phyloP scores from a whole-genome alignment of 1,140 invertebrate species.

The Patella vulgata region DNA sequence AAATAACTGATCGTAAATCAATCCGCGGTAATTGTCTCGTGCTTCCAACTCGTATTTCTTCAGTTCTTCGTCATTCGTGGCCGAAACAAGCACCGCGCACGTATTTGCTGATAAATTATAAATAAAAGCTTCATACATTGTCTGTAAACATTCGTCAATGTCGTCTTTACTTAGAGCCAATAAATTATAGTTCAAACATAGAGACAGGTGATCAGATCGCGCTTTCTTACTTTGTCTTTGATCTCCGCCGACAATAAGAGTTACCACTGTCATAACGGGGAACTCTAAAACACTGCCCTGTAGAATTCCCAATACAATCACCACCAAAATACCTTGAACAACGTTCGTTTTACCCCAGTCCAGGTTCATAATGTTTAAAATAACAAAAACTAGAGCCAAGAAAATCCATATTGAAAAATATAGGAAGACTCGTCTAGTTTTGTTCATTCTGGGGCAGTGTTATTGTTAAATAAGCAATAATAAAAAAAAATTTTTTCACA shows the following conservation, averaged over 20 bases:
- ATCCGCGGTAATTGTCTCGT: constrained; percentile 43
- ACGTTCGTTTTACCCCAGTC: constrained; percentile 50
- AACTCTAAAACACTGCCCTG: constrained; percentile 57
- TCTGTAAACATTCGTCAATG: constrained; percentile 53
- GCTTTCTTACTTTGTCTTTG: constrained; percentile 29
- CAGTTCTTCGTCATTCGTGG: constrained; percentile 45
- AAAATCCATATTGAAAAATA: constrained; percentile 52
- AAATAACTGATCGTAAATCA: constrained; percentile 52
- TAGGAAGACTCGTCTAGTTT: constrained; percentile 31
- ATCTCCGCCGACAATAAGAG: constrained; percentile 49
- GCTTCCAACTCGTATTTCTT: constrained; percentile 51
- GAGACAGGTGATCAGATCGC: constrained; percentile 35
- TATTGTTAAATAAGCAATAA: too few species aligned
- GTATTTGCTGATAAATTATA: constrained; percentile 51
- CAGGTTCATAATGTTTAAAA: constrained; percentile 52
- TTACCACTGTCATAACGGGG: constrained; percentile 50
- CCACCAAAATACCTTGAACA: constrained; percentile 42
- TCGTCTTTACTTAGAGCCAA: constrained; percentile 52
- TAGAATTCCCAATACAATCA: constrained; percentile 47
- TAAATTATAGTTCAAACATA: constrained; percentile 58
- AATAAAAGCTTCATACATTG: constrained; percentile 60
- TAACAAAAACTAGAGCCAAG: constrained; percentile 29
- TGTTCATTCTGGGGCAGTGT: too few species aligned
- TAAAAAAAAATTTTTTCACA: too few species aligned
- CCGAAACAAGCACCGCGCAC: constrained; percentile 54